Conservation (phyloP, 2,888 invertebrate genomes). For the Chalcis sispes region DNA sequence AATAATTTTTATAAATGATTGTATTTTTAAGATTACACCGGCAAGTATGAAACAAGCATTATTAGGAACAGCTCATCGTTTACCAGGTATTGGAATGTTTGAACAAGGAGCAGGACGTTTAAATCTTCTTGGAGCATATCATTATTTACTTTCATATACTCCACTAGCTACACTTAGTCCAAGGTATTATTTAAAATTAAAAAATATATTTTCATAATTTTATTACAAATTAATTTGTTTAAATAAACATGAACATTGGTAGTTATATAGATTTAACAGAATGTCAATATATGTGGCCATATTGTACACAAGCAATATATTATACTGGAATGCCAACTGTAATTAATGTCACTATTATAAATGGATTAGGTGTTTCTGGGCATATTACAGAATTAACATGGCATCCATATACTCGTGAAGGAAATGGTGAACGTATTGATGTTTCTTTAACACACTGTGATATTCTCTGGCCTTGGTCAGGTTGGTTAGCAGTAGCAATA, state of each 20-base stretch:
- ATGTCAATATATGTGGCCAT: slow-evolving; percentile 99
- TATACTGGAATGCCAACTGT: slow-evolving; percentile 91
- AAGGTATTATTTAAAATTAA: slow-evolving; percentile 69
- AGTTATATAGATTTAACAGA: slow-evolving; percentile 96
- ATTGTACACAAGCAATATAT: slow-evolving; percentile 96
- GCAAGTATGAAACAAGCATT: slow-evolving; percentile 97
- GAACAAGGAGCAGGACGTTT: slow-evolving; percentile 98
- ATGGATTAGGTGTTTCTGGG: slow-evolving; percentile 94
- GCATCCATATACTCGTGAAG: slow-evolving; percentile 92
- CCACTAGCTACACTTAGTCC: slow-evolving; percentile 79
- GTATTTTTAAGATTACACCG: slow-evolving; percentile 82
- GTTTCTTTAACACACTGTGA: slow-evolving; percentile 87
- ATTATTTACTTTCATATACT: slow-evolving; percentile 79
- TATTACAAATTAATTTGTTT: not conserved
- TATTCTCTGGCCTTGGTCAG: slow-evolving; percentile 97
- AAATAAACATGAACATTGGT: slow-evolving; percentile 74
- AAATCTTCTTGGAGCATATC: slow-evolving; percentile 92
- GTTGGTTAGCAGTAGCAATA: slow-evolving; percentile 91
- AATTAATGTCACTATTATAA: slow-evolving; percentile 95
- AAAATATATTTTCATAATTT: not conserved
- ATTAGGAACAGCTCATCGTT: slow-evolving; percentile 90
- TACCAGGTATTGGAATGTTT: slow-evolving; percentile 95
- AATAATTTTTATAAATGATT: slow-evolving; percentile 53
- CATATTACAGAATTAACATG: slow-evolving; percentile 82
- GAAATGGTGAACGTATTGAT: slow-evolving; percentile 83